phyloP scores from a whole-genome alignment of 1,140 invertebrate species.

The Achatina immaculata region DNA sequence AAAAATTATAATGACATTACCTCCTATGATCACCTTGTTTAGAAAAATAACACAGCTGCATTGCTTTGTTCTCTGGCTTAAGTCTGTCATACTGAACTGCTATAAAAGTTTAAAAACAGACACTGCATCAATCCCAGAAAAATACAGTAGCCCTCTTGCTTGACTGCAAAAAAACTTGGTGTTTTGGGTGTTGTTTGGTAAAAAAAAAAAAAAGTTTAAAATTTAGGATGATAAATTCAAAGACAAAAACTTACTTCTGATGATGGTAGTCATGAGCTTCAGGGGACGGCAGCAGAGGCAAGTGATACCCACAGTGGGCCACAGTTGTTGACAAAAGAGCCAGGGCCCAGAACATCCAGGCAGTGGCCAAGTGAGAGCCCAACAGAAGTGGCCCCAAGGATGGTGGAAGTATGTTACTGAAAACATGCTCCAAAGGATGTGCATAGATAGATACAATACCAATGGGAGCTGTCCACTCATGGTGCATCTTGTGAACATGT shows the following conservation, averaged over 20 bases:
- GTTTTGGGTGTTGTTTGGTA: no score
- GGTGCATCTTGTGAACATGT: conserved; percentile 86
- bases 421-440: conserved; percentile 88
- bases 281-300: conserved; percentile 90
- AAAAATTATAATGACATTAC: no score
- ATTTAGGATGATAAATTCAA: no score
- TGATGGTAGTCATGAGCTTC: conserved; percentile 94
- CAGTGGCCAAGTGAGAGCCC: conserved; percentile 85
- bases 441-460: conserved; percentile 86
- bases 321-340: conserved; percentile 86
- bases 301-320: conserved; percentile 89
- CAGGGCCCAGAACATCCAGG: conserved; percentile 86
- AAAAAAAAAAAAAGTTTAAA: no score
- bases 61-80: no score
- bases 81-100: no score
- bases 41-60: no score
- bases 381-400: conserved; percentile 84
- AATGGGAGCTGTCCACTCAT: conserved; percentile 69
- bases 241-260: conserved; percentile 40
- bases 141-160: no score
- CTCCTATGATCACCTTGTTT: no score
- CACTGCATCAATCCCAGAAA: no score
- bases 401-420: conserved; percentile 86
- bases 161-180: no score
- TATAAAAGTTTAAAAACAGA: no score